phyloP scores from a whole-genome alignment of 1,140 invertebrate species.

The Oreohelix idahoensis region DNA sequence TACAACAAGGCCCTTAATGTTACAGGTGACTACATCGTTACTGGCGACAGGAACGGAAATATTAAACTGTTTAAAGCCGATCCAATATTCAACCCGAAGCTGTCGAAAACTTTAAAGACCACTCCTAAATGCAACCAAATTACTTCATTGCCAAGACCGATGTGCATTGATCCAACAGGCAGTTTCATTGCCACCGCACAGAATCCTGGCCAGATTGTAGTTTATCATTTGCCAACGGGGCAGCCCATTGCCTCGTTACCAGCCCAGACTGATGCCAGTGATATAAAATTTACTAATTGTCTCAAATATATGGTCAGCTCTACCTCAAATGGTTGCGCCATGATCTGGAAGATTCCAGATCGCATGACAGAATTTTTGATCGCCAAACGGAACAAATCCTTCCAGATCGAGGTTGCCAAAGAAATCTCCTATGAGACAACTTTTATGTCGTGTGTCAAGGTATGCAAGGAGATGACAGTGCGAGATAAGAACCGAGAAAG shows the following conservation, averaged over 20 bases:
- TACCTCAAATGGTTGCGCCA: constrained; percentile 3
- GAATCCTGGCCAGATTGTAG: background rate
- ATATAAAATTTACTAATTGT: background rate
- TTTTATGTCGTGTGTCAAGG: constrained; percentile 25
- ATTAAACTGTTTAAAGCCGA: constrained; percentile 28
- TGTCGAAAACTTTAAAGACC: background rate
- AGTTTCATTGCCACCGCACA: constrained; percentile 20
- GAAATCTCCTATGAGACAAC: constrained; percentile 26
- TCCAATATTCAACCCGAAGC: constrained; percentile 16
- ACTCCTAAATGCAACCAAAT: background rate
- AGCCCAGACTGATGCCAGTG: background rate
- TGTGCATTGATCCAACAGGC: constrained; percentile 24
- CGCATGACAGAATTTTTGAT: constrained; percentile 27
- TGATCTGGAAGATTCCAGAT: constrained; percentile 21
- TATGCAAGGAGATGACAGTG: constrained; percentile 11
- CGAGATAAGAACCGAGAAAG: background rate
- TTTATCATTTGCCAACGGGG: constrained; percentile 31
- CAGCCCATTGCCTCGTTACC: constrained; percentile 14
- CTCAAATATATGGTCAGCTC: constrained; percentile 25
- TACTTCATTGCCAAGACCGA: background rate
- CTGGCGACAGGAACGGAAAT: background rate
- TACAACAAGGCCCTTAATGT: background rate
- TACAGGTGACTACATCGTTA: constrained; percentile 7
- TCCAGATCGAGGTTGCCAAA: background rate
- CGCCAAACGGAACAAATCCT: background rate